Conservation (phyloP, 37 sponge, comb jelly and placozoan genomes). For the Haliclona indistincta region DNA sequence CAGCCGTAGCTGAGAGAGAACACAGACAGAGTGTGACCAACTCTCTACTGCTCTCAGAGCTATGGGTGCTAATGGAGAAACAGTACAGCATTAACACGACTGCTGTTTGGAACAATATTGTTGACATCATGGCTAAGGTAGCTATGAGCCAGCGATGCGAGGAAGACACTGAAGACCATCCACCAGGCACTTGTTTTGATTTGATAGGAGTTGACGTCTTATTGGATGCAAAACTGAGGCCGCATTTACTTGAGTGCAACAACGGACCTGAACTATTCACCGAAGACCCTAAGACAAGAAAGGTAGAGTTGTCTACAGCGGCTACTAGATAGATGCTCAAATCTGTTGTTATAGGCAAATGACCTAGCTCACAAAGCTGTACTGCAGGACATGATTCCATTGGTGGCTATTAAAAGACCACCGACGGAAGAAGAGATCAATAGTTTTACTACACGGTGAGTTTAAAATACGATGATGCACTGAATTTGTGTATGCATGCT, state of each 20-base stretch:
- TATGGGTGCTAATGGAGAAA: conserved; percentile 45
- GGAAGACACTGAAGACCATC: conserved; percentile 43
- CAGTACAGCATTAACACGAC: conserved; percentile 31
- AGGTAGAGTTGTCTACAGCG: background rate
- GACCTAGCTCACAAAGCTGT: conserved; percentile 86
- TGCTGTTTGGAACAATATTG: conserved; percentile 52
- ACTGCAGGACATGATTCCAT: conserved; percentile 75
- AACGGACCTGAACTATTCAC: conserved; percentile 90
- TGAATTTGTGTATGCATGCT: background rate
- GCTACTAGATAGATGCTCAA: background rate
- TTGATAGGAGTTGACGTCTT: conserved; percentile 85
- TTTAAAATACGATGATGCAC: background rate
- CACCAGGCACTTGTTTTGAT: conserved; percentile 83
- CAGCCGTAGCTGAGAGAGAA: conserved; percentile 85
- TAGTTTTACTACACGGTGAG: conserved; percentile 39
- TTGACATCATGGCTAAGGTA: conserved; percentile 63
- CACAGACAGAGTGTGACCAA: conserved; percentile 46
- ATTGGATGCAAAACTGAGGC: conserved; percentile 52
- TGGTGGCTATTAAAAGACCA: conserved; percentile 32
- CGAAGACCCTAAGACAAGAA: conserved; percentile 51
- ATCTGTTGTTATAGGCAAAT: conserved; percentile 49
- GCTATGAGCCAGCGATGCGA: conserved; percentile 79
- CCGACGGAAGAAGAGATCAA: background rate
- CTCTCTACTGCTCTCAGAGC: conserved; percentile 75
- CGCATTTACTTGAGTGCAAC: conserved; percentile 75